phyloP scores from a whole-genome alignment of 2,888 invertebrate genomes.

The Clostera curtula region DNA sequence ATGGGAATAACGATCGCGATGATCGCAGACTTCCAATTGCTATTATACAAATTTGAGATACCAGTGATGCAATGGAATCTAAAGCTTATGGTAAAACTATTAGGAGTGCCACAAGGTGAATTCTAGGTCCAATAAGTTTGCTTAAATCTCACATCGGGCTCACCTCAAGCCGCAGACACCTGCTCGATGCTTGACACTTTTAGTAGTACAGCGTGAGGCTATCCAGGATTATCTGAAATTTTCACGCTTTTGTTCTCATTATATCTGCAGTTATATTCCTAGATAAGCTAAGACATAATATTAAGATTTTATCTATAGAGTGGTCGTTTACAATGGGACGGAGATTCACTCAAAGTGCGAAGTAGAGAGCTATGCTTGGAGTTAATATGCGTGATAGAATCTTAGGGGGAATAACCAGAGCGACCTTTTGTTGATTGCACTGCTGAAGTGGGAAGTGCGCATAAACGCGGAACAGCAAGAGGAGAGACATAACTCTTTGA shows the following conservation, averaged over 20 bases:
- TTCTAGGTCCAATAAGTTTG: constrained; percentile 15
- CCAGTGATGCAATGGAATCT: constrained; percentile 7
- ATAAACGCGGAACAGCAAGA: too few relatives aligned
- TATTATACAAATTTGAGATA: constrained; percentile 14
- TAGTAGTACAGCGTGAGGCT: constrained; percentile 37
- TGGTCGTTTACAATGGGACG: too few relatives aligned
- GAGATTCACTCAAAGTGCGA: too few relatives aligned
- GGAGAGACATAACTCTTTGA: too few relatives aligned
- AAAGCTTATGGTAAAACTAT: constrained; percentile 5
- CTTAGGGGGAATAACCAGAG: too few relatives aligned
- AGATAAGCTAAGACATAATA: too few relatives aligned
- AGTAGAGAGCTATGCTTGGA: too few relatives aligned
- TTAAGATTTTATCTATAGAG: too few relatives aligned
- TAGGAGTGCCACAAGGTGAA: constrained; percentile 10
- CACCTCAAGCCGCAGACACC: constrained; percentile 51
- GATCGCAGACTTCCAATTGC: constrained; percentile 25
- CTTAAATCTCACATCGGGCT: constrained; percentile 26
- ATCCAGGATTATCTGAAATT: constrained; percentile 29
- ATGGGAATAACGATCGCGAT: constrained; percentile 21
- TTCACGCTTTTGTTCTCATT: constrained; percentile 6
- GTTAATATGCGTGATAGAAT: too few relatives aligned
- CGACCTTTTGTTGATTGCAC: too few relatives aligned
- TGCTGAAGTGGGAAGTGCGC: too few relatives aligned
- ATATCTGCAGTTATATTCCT: too few relatives aligned
- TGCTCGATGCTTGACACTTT: constrained; percentile 41